These are phyloP conservation scores for Cavia aperea DNA, from an alignment of 2,113 vertebrate species.

Conservation along the genomic window DNA sequence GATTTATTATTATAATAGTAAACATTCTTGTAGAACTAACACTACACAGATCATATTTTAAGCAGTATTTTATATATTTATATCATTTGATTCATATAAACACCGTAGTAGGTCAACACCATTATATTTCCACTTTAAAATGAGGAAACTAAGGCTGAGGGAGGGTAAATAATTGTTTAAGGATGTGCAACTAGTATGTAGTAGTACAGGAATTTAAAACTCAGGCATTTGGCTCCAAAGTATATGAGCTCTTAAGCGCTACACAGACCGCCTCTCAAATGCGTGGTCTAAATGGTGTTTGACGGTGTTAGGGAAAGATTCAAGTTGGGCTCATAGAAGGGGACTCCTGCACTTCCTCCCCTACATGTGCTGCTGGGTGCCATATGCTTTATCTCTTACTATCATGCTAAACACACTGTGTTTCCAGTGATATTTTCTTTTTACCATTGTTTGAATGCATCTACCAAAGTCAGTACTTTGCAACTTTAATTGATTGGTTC, in stretches of 20 bases:
- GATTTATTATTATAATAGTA: background rate
- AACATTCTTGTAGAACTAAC: background rate
- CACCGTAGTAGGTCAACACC: background rate
- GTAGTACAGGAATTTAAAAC: background rate
- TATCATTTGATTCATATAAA: background rate
- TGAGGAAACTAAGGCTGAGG: background rate
- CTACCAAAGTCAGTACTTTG: background rate
- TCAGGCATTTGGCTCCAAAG: background rate
- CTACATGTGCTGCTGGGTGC: fast-evolving
- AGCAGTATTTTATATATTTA: background rate
- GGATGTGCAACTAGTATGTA: background rate
- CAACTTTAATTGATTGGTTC: background rate
- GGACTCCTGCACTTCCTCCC: background rate
- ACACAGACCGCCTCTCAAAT: background rate
- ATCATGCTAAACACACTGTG: background rate
- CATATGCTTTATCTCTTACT: background rate
- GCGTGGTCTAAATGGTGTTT: background rate
- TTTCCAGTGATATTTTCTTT: background rate
- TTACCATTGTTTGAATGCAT: background rate
- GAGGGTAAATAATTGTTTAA: constrained; percentile 1
- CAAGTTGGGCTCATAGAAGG: background rate
- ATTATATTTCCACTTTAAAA: background rate
- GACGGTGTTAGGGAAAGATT: background rate
- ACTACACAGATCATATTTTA: background rate
- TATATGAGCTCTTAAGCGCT: background rate